A percentile compares a stretch with the other conserved stretches of the same genome.
Evolutionary conservation across 2,113 vertebrate genomes (phyloP).

Genomic region (Hemiscyllium ocellatum): DNA sequence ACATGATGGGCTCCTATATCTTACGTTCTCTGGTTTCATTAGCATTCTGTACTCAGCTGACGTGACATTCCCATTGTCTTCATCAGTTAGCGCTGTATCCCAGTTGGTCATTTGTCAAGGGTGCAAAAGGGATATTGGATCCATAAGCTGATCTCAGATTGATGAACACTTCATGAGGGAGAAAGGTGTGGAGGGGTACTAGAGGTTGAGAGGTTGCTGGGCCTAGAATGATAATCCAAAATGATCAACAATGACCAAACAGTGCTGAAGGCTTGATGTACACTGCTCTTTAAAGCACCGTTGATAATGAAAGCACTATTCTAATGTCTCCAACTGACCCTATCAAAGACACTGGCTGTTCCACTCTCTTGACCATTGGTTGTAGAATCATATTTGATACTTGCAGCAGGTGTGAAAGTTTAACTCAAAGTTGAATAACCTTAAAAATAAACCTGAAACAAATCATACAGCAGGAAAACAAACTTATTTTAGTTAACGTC

Average conservation of each 20-base stretch:
- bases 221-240: not conserved
- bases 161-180: not conserved
- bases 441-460: not conserved
- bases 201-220: not conserved
- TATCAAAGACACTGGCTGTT: not conserved
- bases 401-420: not conserved
- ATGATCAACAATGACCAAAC: not conserved
- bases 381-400: not conserved
- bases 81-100: not conserved
- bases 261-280: not conserved
- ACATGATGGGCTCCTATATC: no score
- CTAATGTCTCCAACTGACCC: not conserved
- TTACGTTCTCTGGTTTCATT: no score
- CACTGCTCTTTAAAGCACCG: not conserved
- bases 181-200: not conserved
- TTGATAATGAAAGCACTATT: not conserved
- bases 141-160: not conserved
- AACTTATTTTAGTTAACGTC: not conserved
- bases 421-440: not conserved
- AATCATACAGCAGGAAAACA: not conserved
- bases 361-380: not conserved
- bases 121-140: not conserved
- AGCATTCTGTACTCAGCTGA: no score
- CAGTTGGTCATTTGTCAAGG: not conserved
- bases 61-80: not conserved